phyloP scores from a whole-genome alignment of 2,113 vertebrate genomes.

The Rhadina sibilatrix region DNA sequence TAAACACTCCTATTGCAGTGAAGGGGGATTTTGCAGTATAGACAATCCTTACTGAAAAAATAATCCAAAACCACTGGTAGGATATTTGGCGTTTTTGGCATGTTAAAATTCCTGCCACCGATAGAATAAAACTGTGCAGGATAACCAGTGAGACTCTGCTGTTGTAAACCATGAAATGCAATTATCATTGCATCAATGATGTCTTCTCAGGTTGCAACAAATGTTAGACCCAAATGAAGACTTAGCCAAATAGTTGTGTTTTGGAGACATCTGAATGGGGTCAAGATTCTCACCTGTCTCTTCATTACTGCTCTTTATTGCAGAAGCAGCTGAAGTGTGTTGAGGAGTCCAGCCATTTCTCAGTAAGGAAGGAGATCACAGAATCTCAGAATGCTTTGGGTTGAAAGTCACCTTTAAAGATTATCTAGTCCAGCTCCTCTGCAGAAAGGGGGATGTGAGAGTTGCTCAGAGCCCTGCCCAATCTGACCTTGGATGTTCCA shows the following conservation, averaged over 20 bases:
- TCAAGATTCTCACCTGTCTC: background rate
- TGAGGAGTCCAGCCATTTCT: background rate
- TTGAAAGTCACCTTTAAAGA: background rate
- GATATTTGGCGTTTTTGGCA: background rate
- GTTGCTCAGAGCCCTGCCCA: background rate
- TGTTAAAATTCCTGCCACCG: background rate
- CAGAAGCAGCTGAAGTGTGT: background rate
- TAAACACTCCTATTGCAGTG: background rate
- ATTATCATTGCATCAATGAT: background rate
- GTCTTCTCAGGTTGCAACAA: background rate
- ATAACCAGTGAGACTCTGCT: background rate
- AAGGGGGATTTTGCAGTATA: background rate
- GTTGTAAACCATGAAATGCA: background rate
- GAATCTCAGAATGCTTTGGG: background rate
- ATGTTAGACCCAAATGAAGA: background rate
- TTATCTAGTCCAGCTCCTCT: background rate
- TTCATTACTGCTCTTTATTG: background rate
- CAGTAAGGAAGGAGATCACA: background rate
- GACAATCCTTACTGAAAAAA: background rate
- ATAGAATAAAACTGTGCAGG: background rate
- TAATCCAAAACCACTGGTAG: fast-evolving
- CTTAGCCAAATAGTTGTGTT: background rate
- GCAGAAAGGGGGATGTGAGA: background rate
- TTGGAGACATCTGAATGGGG: background rate
- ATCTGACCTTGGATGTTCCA: background rate